Percentiles rank a stretch among this genome's conserved stretches.
Evolutionary conservation across 2,888 invertebrate species (phyloP).

Genomic region (Phorcus lineatus): DNA sequence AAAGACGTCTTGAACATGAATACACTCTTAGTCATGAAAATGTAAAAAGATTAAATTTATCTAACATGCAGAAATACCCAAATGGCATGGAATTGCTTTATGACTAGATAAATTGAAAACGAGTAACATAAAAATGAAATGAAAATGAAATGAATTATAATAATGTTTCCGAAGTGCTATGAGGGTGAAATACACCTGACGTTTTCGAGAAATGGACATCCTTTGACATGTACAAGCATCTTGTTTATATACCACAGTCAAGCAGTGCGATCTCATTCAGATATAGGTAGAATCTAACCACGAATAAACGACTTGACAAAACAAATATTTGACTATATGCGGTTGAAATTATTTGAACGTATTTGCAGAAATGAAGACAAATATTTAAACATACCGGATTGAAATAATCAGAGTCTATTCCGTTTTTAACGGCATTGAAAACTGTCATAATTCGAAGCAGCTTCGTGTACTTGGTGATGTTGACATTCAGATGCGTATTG

Average conservation of each 20-base stretch:
- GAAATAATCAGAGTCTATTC: too few relatives aligned
- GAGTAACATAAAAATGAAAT: too few relatives aligned
- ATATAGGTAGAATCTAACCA: neutral
- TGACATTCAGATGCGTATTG: neutral
- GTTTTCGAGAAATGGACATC: neutral
- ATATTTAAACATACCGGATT: neutral
- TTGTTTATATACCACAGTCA: conserved; percentile 1
- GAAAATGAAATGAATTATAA: too few relatives aligned
- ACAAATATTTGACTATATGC: conserved; percentile 3
- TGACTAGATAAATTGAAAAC: too few relatives aligned
- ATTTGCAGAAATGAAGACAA: neutral
- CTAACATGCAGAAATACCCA: too few relatives aligned
- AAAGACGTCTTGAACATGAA: too few relatives aligned
- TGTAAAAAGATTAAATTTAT: too few relatives aligned
- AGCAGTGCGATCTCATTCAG: neutral
- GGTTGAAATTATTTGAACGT: neutral
- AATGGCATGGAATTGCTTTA: too few relatives aligned
- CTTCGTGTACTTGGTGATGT: neutral
- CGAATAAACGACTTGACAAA: neutral
- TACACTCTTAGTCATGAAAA: too few relatives aligned
- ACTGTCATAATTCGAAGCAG: neutral
- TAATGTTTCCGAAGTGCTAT: too few relatives aligned
- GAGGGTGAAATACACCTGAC: too few relatives aligned
- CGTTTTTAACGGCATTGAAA: neutral
- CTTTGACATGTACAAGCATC: neutral